Evolutionary conservation across 2,113 vertebrate species (phyloP).

Genomic region (Microtus ochrogaster): DNA sequence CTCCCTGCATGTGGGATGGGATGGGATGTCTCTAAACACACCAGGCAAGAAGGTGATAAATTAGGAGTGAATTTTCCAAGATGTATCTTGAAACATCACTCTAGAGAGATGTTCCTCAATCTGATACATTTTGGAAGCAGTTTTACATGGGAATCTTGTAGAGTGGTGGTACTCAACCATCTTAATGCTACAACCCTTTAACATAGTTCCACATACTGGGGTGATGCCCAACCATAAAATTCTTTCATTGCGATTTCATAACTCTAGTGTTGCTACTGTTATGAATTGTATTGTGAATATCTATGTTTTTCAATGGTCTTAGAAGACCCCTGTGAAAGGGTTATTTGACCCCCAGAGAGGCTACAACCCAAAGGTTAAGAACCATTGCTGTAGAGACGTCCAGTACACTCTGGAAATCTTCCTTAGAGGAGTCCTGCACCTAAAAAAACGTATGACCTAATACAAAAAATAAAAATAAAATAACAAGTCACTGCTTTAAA

Average conservation of each 20-base stretch:
- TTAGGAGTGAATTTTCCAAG: slow-evolving; percentile 29
- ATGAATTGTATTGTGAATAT: not conserved
- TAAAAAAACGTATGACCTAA: not conserved
- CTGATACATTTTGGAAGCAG: not conserved
- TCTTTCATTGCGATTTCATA: not conserved
- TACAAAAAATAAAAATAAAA: not conserved
- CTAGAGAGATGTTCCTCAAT: not conserved
- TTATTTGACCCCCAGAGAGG: not conserved
- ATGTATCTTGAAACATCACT: not conserved
- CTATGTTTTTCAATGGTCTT: not conserved
- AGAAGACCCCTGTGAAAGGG: not conserved
- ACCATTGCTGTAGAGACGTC: not conserved
- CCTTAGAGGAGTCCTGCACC: not conserved
- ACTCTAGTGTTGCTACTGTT: not conserved
- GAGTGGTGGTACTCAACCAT: not conserved
- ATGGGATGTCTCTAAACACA: not conserved
- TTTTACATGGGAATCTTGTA: not conserved
- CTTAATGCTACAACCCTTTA: not conserved
- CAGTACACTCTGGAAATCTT: not conserved
- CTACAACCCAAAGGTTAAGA: not conserved
- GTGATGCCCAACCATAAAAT: not conserved
- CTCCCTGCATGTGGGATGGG: not conserved
- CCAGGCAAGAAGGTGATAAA: not conserved
- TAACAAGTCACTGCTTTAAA: not conserved
- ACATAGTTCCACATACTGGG: not conserved